These are phyloP conservation scores for Pinctada fucata DNA, from an alignment of 2,888 invertebrate species.

Conservation along the genomic window DNA sequence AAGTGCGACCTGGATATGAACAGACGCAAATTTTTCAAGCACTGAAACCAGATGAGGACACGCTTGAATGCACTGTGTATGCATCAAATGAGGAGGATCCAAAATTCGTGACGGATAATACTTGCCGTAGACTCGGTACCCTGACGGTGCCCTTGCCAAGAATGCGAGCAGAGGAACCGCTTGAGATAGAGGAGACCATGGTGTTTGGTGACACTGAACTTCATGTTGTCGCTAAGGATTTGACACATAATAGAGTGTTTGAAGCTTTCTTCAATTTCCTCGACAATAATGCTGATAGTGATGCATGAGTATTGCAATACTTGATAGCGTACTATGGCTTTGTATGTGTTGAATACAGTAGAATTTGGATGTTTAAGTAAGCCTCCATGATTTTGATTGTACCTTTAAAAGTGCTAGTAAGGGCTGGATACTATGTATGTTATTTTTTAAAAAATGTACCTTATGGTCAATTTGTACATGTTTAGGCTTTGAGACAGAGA, in stretches of 20 bases:
- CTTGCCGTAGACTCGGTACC: conserved; percentile 39
- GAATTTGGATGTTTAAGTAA: too few relatives aligned
- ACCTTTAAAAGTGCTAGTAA: too few relatives aligned
- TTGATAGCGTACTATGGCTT: too few relatives aligned
- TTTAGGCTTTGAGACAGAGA: too few relatives aligned
- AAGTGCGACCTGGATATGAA: conserved; percentile 30
- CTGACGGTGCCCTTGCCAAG: conserved; percentile 39
- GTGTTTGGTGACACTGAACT: conserved; percentile 54
- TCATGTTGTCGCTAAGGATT: conserved; percentile 22
- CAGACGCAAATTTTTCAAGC: conserved; percentile 32
- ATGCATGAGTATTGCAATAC: not conserved
- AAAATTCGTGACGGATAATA: conserved; percentile 37
- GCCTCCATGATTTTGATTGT: too few relatives aligned
- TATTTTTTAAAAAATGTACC: too few relatives aligned
- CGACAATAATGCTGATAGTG: not conserved
- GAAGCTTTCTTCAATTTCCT: conserved; percentile 31
- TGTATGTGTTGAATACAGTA: too few relatives aligned
- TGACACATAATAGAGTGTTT: conserved; percentile 15
- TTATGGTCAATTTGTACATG: too few relatives aligned
- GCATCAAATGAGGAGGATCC: conserved; percentile 39
- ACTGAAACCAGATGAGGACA: conserved; percentile 34
- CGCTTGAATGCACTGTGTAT: conserved; percentile 37
- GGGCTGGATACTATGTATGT: too few relatives aligned
- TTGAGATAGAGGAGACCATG: conserved; percentile 41
- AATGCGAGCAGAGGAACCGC: conserved; percentile 14